Base-by-base conservation (phyloP, 2,888 invertebrate genomes). In the Drosophila multiciliata region DNA sequence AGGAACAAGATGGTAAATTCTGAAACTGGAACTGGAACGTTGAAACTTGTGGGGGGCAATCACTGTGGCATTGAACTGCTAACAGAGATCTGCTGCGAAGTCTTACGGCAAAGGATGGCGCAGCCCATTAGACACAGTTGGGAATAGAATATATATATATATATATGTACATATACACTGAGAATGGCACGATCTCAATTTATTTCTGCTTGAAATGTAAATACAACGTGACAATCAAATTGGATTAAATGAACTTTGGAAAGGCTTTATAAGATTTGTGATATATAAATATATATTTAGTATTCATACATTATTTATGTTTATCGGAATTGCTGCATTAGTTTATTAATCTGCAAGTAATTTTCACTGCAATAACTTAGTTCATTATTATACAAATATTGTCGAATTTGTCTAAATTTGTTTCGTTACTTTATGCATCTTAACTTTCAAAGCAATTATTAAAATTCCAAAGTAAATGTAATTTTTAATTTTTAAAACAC, bases 21-120 rank as follows among this genome's bases (percentile, higher is more conserved):
- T 81, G 81, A 66, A 81, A 81, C 75, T 58, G 58, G 26, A 83
- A 75, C 60, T 83, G 75, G 54, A 83, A 83, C 83, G 26, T n/a
- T 40, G 35, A 55, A 35, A 62, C 55, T 57, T 58, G 59, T 36
- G 66, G 57, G 48, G 23, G 64, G 71, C 54, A 64, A 71, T 64
- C 42, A 72, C 59, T 59, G 71, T 71, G 71, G 72, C 72, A 71
- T 72, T 71, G 72, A 69, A 70, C 66, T 70, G 64, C 57, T 32
- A 32, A 55, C 17, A 33, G 32, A 45, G 63, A 58, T 69, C 62
- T 52, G 29, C 36, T 42, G 32, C 48, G 20, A 32, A 45, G 9
- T 32, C 49, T 60, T 53, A 54, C 50, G 50, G 55, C 35, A 29
- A 67, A 67, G 67, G 67, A 67, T 66, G 67, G 67, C 20, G 12